Evolutionary conservation across 2,113 vertebrate genomes (phyloP).

Genomic region (Cacatua alba): DNA sequence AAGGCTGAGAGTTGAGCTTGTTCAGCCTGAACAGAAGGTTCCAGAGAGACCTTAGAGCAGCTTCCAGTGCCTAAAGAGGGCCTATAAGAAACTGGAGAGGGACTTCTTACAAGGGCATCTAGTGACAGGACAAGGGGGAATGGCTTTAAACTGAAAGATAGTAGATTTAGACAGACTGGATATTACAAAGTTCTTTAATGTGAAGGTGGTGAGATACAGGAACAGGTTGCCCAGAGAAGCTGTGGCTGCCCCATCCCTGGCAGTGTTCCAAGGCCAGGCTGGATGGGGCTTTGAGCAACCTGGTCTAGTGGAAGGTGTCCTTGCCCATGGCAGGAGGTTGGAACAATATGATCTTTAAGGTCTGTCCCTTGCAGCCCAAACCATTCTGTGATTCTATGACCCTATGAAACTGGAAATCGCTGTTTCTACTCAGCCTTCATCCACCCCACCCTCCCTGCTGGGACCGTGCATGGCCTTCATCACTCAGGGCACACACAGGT

Average conservation of each 20-base stretch:
- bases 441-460: accelerated
- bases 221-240: not conserved
- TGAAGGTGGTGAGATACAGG: not conserved
- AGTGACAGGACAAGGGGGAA: not conserved
- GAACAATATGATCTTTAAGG: not conserved
- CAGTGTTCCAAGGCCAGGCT: not conserved
- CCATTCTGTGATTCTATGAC: not conserved
- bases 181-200: not conserved
- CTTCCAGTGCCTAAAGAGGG: not conserved
- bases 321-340: not conserved
- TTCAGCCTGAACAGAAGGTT: not conserved
- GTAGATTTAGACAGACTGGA: not conserved
- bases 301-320: not conserved
- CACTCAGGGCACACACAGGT: not conserved
- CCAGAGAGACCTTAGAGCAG: not conserved
- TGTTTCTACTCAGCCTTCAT: not conserved
- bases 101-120: not conserved
- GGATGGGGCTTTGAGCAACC: not conserved
- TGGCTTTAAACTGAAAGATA: not conserved
- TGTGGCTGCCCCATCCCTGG: not conserved
- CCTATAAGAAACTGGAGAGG: not conserved
- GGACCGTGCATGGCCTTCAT: accelerated
- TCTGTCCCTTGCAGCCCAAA: not conserved
- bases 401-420: not conserved
- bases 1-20: not conserved